phyloP scores from a whole-genome alignment of 2,888 invertebrate species.

The Neoascia interrupta region DNA sequence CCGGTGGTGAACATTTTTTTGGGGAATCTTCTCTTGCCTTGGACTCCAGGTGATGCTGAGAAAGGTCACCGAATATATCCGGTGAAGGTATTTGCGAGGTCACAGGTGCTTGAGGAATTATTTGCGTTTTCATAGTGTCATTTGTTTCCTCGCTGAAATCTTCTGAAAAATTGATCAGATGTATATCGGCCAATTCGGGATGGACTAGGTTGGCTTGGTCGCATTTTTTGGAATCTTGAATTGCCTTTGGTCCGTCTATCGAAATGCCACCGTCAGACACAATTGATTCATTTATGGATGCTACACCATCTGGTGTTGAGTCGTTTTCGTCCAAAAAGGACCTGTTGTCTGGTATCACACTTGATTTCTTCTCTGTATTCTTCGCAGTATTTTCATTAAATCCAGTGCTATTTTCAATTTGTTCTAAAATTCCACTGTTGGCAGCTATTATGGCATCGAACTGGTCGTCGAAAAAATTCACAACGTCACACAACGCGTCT shows the following conservation, averaged over 20 bases:
- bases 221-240: background rate
- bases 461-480: slow-evolving; percentile 69
- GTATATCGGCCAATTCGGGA: slow-evolving; percentile 78
- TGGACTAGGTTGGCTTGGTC: too few relatives aligned
- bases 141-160: slow-evolving; percentile 79
- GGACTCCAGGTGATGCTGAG: slow-evolving; percentile 25
- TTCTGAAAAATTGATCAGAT: slow-evolving; percentile 80
- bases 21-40: slow-evolving; percentile 71
- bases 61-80: slow-evolving; percentile 72
- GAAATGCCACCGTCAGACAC: background rate
- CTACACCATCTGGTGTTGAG: background rate
- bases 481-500: too few relatives aligned
- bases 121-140: background rate
- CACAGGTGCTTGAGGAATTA: background rate
- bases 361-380: too few relatives aligned
- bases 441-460: slow-evolving; percentile 67
- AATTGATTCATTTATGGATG: background rate
- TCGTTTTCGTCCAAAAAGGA: background rate
- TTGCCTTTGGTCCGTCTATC: background rate
- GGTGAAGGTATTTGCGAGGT: slow-evolving; percentile 71
- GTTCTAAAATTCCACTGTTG: slow-evolving; percentile 45
- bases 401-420: slow-evolving; percentile 34
- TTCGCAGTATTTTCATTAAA: background rate
- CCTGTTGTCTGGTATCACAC: background rate
- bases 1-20: background rate